A percentile compares a stretch with the other conserved stretches of the same genome.
Evolutionary conservation across 2,113 vertebrate species (phyloP).

Genomic region (Takifugu flavidus): DNA sequence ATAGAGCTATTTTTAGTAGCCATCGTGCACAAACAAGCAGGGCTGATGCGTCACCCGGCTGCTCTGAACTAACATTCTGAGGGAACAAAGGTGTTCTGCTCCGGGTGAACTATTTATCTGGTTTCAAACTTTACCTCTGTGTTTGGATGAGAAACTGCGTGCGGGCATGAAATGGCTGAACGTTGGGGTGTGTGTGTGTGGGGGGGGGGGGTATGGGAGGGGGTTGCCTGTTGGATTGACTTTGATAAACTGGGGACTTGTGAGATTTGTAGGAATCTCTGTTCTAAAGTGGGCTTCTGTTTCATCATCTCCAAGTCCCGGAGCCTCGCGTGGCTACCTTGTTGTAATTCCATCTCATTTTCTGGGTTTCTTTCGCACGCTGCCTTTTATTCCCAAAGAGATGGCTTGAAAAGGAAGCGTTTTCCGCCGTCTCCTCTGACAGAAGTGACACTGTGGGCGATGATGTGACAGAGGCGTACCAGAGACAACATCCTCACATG

Average conservation of each 20-base stretch:
- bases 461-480: slow-evolving; percentile 59
- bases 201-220: slow-evolving; percentile 7
- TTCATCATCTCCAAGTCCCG: slow-evolving; percentile 62
- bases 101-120: slow-evolving; percentile 67
- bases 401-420: slow-evolving; percentile 49
- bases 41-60: slow-evolving; percentile 50
- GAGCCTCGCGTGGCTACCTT: slow-evolving; percentile 56
- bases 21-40: slow-evolving; percentile 62
- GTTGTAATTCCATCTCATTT: slow-evolving; percentile 65
- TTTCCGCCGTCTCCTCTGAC: slow-evolving; percentile 46
- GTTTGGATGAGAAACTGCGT: slow-evolving; percentile 58
- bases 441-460: slow-evolving; percentile 65
- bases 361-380: slow-evolving; percentile 43
- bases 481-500: slow-evolving; percentile 46
- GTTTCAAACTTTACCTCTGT: slow-evolving; percentile 69
- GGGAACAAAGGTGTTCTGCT: slow-evolving; percentile 55
- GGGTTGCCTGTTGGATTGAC: slow-evolving; percentile 53
- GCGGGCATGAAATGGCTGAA: slow-evolving; percentile 49
- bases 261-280: slow-evolving; percentile 62
- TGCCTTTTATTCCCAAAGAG: slow-evolving; percentile 56
- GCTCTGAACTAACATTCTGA: slow-evolving; percentile 55
- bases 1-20: slow-evolving; percentile 72
- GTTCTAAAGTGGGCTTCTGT: slow-evolving; percentile 71
- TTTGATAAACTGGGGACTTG: slow-evolving; percentile 67
- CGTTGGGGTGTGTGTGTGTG: not conserved